A percentile compares a stretch with the other conserved stretches of the same genome.
phyloP scores from a whole-genome alignment of 2,888 invertebrate species.

The Nasonovia ribisnigri region DNA sequence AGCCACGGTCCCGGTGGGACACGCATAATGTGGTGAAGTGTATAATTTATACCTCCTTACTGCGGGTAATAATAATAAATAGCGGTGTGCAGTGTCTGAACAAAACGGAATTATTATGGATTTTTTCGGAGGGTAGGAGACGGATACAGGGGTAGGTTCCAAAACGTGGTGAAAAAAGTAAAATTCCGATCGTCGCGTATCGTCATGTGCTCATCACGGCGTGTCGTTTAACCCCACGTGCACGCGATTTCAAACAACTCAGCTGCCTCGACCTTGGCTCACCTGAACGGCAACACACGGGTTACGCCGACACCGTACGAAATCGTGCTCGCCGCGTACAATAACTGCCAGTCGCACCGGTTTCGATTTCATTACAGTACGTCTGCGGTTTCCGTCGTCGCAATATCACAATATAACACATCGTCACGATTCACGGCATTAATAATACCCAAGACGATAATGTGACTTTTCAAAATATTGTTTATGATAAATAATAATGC shows the following conservation, averaged over 20 bases:
- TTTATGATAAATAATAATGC: not conserved
- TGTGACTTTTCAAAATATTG: not conserved
- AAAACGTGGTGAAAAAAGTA: not conserved
- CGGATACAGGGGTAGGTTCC: not conserved
- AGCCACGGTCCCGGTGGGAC: not conserved
- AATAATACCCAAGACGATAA: not conserved
- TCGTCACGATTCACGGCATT: not conserved
- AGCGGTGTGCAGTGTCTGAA: not conserved
- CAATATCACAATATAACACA: not conserved
- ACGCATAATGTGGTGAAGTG: not conserved
- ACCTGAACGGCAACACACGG: conserved; percentile 15
- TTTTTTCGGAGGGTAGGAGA: not conserved
- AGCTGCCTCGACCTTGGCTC: not conserved
- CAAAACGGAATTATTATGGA: not conserved
- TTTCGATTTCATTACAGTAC: conserved; percentile 51
- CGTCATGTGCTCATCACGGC: conserved; percentile 14
- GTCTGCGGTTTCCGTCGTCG: conserved; percentile 7
- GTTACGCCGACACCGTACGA: not conserved
- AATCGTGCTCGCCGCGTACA: not conserved
- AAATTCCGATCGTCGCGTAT: conserved; percentile 9
- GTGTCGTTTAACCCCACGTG: conserved; percentile 9
- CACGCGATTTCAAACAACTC: conserved; percentile 31
- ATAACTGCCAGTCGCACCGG: conserved; percentile 24
- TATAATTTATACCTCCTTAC: not conserved
- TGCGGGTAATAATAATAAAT: not conserved